Base-by-base conservation (phyloP, 2,888 invertebrate genomes). In the Drosophila eohydei region DNA sequence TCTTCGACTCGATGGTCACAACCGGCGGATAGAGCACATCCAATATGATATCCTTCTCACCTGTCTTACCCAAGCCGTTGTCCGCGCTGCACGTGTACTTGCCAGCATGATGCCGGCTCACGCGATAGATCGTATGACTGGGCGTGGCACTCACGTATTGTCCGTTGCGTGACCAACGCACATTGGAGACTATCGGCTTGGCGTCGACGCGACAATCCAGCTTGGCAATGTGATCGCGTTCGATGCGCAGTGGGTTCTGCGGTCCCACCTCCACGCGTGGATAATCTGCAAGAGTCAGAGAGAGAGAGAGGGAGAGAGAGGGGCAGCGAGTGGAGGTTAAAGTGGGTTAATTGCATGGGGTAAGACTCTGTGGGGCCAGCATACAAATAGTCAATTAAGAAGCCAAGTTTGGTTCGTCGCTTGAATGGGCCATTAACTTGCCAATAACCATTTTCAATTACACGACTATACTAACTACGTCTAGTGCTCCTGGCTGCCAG, bases 201-300 rank as follows among this genome's bases (percentile, higher is more conserved):
- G 98, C 96, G 90, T 98, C 97, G 12, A 98, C 98, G 81, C 95
- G 95, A 91, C 98, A 98, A 79, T 96, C 96, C 91, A 98, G 94
- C 5, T 95, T 96, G 7, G 97, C 97, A 7, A 96, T 95, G 16
- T 96, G 96, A 91, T 97, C 98, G 71, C 96, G 95, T 93, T 98
- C 97, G 16, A 98, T 96, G 78, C 96, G 95, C 66, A 98, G 92
- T 2, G 98, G 98, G 92, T 98, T 97, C 91, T 97, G 97, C 2
- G 98, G 98, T 6, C 97, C 97, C 41, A 98, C 96, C 88, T 96
- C 95, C 28, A 98, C 97, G n/a, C 98, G 95, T 0, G 98, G 98
- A 92, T 96, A 97, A 94, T 98, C 97, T 96, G 94, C 14, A 78
- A 41, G 14, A 52, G 48, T 11, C 9, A n/a, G 7, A 4, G 1